Base-by-base conservation (phyloP, 1,140 invertebrate genomes). In the Homalodisca vitripennis region DNA sequence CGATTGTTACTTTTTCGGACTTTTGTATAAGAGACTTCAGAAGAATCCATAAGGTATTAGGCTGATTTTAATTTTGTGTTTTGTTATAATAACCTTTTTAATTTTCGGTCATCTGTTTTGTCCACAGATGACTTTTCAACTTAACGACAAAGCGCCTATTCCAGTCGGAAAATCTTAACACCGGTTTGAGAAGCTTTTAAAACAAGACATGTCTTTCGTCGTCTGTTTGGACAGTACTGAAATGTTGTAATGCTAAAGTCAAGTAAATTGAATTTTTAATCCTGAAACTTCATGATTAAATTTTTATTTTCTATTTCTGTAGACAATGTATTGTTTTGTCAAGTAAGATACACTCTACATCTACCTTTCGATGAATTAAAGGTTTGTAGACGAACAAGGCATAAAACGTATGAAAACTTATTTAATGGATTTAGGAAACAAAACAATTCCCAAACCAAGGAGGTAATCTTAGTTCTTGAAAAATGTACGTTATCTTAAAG, bases 31-130 rank as follows among this genome's bases (percentile, higher is more conserved):
- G 17, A 41, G 6, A 17, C 34, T 41, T 6, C 6, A 41, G 17
- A 17, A 41, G 6, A 41, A 41, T 41, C 17, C 17, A 17, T 10
- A 41, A 6, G 6, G 17, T 41, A 10, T 41, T 41, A 10, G 17
- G 6, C 6, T 41, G 6, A 41, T 6, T 41, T 41, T 41, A 41
- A 41, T 10, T 41, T 10, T 10, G 17, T 41, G 17, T 41, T 41
- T 17, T n/a, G 17, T 41, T 17, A 41, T 41, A 17, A 17, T 17
- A 41, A 41, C n/a, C n/a, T 64, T 66, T 66, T 26, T 66, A 66
- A 66, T 66, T 46, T 64, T 66, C 41, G 32, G 63, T 66, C 63
- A 66, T 66, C 63, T 66, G 63, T 66, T 66, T 46, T 66, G 63
- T 66, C 41, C 63, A 47, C 63, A 66, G 63, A 66, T 66, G 63